Base-by-base conservation (phyloP, 2,113 vertebrate species). In the Ctenodactylus gundi region DNA sequence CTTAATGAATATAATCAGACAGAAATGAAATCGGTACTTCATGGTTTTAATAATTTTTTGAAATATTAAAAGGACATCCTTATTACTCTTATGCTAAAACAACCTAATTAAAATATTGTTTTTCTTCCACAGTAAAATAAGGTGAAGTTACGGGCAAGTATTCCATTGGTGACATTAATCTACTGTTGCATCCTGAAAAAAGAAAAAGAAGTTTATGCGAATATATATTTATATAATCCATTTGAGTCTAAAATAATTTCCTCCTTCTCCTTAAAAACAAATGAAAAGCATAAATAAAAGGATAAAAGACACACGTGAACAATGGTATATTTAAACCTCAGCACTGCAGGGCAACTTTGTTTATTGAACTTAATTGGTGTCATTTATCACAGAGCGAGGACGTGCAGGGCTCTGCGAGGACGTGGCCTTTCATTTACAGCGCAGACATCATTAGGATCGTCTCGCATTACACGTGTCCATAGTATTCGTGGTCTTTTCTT, bases 361-460 rank as follows among this genome's bases (percentile, higher is more conserved):
- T 97, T 91, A 77, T 96, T 67, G 93, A 95, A 94, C 97, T 95
- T 94, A 93, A 88, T 23, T 77, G 91, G 58, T 23, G 85, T 95
- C 81, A 96, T 68, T 76, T 25, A 85, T 55, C 65, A 39, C 73
- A 90, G 68, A 96, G 70, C 58, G 81, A 77, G 91, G 82, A 97
- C 78, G 23, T 83, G 27, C 20, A 18, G 60, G 65, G 21, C 64
- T 96, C 27, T 87, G 84, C 96, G 90, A 21, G 96, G 91, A 23
- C 44, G 80, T 82, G 53, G 65, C 62, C 91, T 94, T 96, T 95
- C 29, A 53, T 91, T 97, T 93, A 39, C 77, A 46, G 4, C 13
- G 20, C 81, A 90, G 65, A 17, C 94, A 1, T 29, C 87, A 94
- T 96, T 91, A 96, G 57, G 65, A 29, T n/a, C 67, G 90, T 93